A percentile compares a stretch with the other conserved stretches of the same genome.
Conservation (phyloP, 2,113 vertebrate genomes). For the Strix aluco region DNA sequence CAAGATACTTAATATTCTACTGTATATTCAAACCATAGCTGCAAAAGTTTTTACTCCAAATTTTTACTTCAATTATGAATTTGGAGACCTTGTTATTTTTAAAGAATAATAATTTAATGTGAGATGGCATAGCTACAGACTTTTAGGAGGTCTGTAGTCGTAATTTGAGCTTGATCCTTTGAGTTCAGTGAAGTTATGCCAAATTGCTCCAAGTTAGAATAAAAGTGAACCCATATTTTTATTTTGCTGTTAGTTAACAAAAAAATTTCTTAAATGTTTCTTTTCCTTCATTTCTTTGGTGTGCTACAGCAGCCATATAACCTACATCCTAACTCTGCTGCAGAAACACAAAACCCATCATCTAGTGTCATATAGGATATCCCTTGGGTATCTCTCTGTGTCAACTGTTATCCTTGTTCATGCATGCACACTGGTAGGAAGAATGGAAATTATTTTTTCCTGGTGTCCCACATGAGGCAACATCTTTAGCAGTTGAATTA, state of each 20-base stretch:
- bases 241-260: background rate
- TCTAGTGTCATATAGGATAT: too few relatives aligned
- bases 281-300: background rate
- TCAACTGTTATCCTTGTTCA: background rate
- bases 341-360: background rate
- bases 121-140: background rate
- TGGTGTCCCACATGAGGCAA: background rate
- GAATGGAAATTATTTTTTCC: background rate
- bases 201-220: background rate
- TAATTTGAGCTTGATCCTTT: background rate
- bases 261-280: rapidly evolving
- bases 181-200: background rate
- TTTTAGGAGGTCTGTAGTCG: background rate
- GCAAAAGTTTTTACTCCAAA: background rate
- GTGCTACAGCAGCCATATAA: background rate
- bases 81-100: background rate
- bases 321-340: background rate
- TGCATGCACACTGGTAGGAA: background rate
- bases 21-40: background rate
- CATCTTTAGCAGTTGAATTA: background rate
- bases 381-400: background rate
- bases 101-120: background rate
- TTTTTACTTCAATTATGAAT: background rate
- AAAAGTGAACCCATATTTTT: rapidly evolving
- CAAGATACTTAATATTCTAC: background rate